These are phyloP conservation scores for Epirrhoe alternata DNA, from an alignment of 2,888 invertebrate genomes.

Conservation along the genomic window DNA sequence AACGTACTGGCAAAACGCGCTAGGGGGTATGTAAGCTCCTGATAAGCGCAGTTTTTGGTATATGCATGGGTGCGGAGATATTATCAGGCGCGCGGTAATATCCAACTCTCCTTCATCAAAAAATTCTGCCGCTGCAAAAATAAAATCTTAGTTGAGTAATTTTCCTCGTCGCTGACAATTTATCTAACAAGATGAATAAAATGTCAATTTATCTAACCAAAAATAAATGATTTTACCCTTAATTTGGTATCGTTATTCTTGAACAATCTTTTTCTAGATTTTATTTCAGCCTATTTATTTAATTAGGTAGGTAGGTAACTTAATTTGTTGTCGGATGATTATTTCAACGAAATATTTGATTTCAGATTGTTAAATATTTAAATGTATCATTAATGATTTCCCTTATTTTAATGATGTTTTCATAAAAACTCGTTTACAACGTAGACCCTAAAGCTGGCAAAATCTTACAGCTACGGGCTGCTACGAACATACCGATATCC, in stretches of 20 bases:
- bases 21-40: too few relatives aligned
- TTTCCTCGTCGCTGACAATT: constrained; percentile 9
- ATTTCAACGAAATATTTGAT: background rate
- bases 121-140: background rate
- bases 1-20: too few relatives aligned
- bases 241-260: constrained; percentile 5
- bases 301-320: background rate
- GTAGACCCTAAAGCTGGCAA: too few relatives aligned
- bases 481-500: too few relatives aligned
- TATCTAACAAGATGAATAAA: constrained; percentile 20
- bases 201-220: constrained; percentile 13
- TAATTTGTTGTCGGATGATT: background rate
- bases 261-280: constrained; percentile 2
- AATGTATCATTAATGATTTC: background rate
- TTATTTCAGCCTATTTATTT: background rate
- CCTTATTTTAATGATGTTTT: background rate
- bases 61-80: too few relatives aligned
- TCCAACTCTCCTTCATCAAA: background rate
- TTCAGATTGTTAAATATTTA: background rate
- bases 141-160: background rate
- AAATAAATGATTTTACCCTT: background rate
- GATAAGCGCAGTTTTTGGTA: too few relatives aligned
- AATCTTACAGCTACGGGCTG: too few relatives aligned
- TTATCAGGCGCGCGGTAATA: too few relatives aligned
- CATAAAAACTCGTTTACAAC: background rate